Conservation (phyloP, 1,140 invertebrate species). For the Matsumurasca onukii region DNA sequence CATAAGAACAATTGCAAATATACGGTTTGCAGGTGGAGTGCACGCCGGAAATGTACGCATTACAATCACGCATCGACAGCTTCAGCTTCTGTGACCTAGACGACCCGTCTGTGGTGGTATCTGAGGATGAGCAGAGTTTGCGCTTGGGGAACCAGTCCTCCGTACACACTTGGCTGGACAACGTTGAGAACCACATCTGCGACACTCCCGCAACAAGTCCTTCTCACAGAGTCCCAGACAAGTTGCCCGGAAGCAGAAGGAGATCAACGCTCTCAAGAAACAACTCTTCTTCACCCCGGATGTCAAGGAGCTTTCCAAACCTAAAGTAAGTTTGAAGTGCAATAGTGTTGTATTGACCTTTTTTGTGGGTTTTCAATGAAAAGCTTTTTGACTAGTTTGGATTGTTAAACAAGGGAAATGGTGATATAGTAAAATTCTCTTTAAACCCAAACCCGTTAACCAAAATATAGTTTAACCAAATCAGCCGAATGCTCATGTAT, state of each 20-base stretch:
- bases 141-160: background rate
- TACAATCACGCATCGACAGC: slow-evolving; percentile 17
- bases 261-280: slow-evolving; percentile 13
- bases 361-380: background rate
- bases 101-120: slow-evolving; percentile 8
- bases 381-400: too few species aligned
- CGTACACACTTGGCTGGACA: background rate
- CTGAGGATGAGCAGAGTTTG: background rate
- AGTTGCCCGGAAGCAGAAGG: slow-evolving; percentile 4
- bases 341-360: background rate
- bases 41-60: slow-evolving; percentile 6
- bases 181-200: background rate
- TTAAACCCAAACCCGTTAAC: too few species aligned
- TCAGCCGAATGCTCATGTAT: too few species aligned
- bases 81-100: slow-evolving; percentile 15
- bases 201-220: background rate
- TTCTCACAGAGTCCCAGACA: slow-evolving; percentile 5
- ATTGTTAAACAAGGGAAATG: too few species aligned
- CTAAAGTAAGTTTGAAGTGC: background rate
- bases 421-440: too few species aligned
- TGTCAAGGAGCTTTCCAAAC: background rate
- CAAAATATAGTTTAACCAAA: too few species aligned
- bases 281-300: slow-evolving; percentile 15
- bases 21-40: slow-evolving; percentile 5
- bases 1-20: too few species aligned